Evolutionary conservation across 2,113 vertebrate species (phyloP), one percentile per base, ranked within the genome.

Genomic region (Panurus biarmicus): DNA sequence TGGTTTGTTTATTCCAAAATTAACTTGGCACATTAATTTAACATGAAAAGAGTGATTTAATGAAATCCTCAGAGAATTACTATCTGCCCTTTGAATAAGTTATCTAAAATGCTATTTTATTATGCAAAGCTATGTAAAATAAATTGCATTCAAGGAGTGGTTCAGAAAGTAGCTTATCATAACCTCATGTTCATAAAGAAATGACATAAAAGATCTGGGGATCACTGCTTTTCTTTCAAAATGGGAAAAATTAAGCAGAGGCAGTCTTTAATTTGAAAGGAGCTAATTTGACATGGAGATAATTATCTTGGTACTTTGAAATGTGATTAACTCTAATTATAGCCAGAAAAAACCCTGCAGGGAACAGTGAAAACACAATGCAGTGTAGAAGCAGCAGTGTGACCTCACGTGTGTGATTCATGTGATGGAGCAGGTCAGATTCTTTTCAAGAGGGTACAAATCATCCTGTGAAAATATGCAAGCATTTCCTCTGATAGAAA

Each of bases 51-150:
- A 94, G 50, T 83, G 87, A 97, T 96, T 97, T 97, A 97, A 97
- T 97, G 91, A 98, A 97, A 89, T 97, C 97, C 97, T 94, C 93
- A 88, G 95, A 95, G 97, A 97, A 96, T 97, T 97, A 93, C 65
- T 97, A 96, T 97, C 95, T 96, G 70, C 86, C 84, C 94, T 97
- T 96, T 97, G 96, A 97, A 97, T 96, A 96, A 97, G 95, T 96
- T 96, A 97, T 95, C 96, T 97, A 95, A 97, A 97, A 95, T 94
- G 89, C 90, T 65, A 95, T 97, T 97, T 98, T 97, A 96, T 97
- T 97, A 97, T 97, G 97, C 93, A 97, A 98, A 98, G 94, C 94
- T 96, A 87, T 89, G 83, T 95, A 97, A 98, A 98, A 98, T 97
- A 97, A 97, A 97, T 97, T 97, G 79, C 94, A 94, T 95, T 98